Evolutionary conservation across 2,888 invertebrate genomes (phyloP).

Genomic region (Lasioglossum figueresi): DNA sequence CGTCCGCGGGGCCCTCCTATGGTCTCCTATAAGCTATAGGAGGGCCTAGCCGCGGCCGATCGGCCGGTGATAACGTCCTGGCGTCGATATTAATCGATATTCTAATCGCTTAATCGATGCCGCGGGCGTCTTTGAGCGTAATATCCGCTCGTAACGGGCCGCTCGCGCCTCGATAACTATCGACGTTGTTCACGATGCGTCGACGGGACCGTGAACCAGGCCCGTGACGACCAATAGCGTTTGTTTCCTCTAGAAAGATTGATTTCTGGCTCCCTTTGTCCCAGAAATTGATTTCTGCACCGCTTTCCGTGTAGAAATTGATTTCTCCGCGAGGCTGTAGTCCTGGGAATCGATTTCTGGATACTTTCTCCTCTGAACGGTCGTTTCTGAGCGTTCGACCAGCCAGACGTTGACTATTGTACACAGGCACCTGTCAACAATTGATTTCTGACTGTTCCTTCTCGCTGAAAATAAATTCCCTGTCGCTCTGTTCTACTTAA

Average conservation of each 20-base stretch:
- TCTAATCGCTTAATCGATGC: conserved; percentile 79
- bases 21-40: conserved; percentile 36
- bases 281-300: neutral
- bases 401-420: neutral
- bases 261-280: conserved; percentile 10
- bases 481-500: neutral
- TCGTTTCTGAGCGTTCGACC: neutral
- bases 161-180: conserved; percentile 60
- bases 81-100: conserved; percentile 80
- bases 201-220: conserved; percentile 41
- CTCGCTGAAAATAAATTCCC: neutral
- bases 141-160: conserved; percentile 79
- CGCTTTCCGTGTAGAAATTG: neutral
- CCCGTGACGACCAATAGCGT: neutral
- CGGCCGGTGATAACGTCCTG: conserved; percentile 62
- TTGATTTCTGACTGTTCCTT: neutral
- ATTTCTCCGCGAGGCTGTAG: neutral
- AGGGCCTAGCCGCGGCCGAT: conserved; percentile 52
- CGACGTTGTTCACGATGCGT: conserved; percentile 54
- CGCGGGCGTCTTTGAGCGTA: conserved; percentile 74
- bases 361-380: neutral
- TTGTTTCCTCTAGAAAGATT: conserved; percentile 9
- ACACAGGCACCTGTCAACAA: neutral
- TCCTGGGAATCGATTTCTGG: conserved; percentile 20
- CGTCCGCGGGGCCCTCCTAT: conserved; percentile 21